Base-by-base conservation (phyloP, 2,797 vertebrate genomes). In the Microtus obscurus region DNA sequence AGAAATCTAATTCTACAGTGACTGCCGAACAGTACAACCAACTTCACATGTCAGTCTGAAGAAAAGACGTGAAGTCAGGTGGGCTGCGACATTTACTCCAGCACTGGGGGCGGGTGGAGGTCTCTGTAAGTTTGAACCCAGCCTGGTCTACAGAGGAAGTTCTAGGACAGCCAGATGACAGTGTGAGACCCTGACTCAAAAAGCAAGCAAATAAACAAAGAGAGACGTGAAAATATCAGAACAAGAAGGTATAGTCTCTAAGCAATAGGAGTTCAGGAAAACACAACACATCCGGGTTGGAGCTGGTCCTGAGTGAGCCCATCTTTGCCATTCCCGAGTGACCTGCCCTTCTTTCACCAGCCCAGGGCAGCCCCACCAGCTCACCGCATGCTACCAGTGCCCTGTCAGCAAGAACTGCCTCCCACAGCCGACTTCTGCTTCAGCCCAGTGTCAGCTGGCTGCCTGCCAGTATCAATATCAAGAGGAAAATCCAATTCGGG, bases 401-500 rank as follows among this genome's bases (percentile, higher is more conserved):
- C 37, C 56, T 87, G 23, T 14, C 1, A 48, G 51, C 31, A 14
- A 0, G 6, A 29, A 16, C 27, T 13, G 63, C n/a, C 8, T 31
- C 65, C 79, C 59, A 45, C 40, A 78, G 40, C 69, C 71, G 43
- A 91, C 91, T 69, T 88, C 77, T 51, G 65, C 51, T 73, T 77
- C n/a, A 29, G 51, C 34, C 56, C 34, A 83, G 37, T 8, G 61
- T 48, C 8, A n/a, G 56, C 34, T 93, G 82, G 63, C 83, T 81
- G 56, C 31, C 73, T 90, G 93, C 63, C 85, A 56, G 11, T 1
- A 10, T 48, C 77, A 85, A 74, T 77, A 69, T 76, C 79, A 48
- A 81, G 48, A 74, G 90, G 17, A 77, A 96, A 88, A 92, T 29
- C n/a, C 74, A 65, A 91, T 63, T 87, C 31, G 83, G n/a, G 80